Percentiles rank a stretch among this genome's conserved stretches.
Conservation (phyloP, 2,797 vertebrate species). For the Apodemus agrarius region DNA sequence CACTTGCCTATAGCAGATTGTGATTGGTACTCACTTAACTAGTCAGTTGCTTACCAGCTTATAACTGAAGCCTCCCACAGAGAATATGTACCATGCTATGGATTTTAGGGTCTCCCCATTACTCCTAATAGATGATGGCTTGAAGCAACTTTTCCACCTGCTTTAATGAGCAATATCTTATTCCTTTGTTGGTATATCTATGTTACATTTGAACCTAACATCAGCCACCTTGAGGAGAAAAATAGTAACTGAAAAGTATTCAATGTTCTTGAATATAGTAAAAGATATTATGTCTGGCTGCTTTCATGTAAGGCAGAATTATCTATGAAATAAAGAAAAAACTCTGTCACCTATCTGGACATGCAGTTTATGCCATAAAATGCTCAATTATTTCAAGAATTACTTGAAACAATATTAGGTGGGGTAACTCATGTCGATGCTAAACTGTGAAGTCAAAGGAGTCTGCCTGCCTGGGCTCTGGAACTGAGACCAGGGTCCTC, state of each 20-base stretch:
- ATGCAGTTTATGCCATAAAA: background rate
- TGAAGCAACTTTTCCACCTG: background rate
- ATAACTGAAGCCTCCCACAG: background rate
- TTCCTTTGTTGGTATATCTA: background rate
- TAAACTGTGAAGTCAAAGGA: background rate
- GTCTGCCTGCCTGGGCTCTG: background rate
- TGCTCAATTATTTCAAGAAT: constrained; percentile 28
- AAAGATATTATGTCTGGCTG: background rate
- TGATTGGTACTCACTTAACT: background rate
- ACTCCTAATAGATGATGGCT: background rate
- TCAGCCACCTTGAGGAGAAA: background rate
- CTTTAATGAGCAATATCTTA: constrained; percentile 38
- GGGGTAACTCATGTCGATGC: background rate
- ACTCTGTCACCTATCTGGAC: background rate
- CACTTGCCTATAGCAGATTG: background rate
- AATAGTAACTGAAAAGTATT: background rate
- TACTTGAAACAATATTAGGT: background rate
- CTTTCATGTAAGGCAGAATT: background rate
- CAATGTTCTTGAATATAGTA: background rate
- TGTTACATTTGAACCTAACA: constrained; percentile 6
- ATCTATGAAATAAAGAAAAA: constrained; percentile 42
- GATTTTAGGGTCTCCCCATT: background rate
- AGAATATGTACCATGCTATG: background rate
- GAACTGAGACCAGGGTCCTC: background rate
- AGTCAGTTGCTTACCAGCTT: background rate